Conservation (phyloP, 2,113 vertebrate species). For the Rynchops niger region DNA sequence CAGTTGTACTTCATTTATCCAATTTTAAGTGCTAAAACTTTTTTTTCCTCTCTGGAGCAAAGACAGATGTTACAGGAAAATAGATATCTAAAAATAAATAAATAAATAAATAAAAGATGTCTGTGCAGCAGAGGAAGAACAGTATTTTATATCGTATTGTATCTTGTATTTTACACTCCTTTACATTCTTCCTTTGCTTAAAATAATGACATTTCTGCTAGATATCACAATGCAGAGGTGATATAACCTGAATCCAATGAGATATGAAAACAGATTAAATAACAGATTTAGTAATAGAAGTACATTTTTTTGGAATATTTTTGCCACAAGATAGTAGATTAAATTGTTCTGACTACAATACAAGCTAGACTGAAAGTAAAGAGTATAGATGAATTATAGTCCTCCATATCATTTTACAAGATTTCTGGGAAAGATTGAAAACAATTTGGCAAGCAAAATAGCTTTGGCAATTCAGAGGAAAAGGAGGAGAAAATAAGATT, state of each 20-base stretch:
- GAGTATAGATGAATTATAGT: background rate
- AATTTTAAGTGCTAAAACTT: background rate
- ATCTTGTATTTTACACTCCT: background rate
- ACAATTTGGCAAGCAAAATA: background rate
- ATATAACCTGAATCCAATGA: background rate
- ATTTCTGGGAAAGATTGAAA: slow-evolving; percentile 19
- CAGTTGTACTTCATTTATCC: background rate
- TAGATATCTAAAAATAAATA: background rate
- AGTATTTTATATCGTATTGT: background rate
- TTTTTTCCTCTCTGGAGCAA: background rate
- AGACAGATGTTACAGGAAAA: background rate
- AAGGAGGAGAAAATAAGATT: slow-evolving; percentile 29
- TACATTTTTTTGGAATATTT: slow-evolving; percentile 11
- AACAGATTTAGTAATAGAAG: background rate
- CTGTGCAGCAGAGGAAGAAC: background rate
- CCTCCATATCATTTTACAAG: background rate
- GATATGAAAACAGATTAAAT: background rate
- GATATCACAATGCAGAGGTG: background rate
- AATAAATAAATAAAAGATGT: background rate
- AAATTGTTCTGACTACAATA: background rate
- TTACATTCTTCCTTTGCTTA: background rate
- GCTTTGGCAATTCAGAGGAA: background rate
- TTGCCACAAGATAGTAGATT: background rate
- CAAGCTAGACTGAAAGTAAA: background rate
- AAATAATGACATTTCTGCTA: background rate